phyloP scores from a whole-genome alignment of 2,113 vertebrate species.

The Thalassoma bifasciatum region DNA sequence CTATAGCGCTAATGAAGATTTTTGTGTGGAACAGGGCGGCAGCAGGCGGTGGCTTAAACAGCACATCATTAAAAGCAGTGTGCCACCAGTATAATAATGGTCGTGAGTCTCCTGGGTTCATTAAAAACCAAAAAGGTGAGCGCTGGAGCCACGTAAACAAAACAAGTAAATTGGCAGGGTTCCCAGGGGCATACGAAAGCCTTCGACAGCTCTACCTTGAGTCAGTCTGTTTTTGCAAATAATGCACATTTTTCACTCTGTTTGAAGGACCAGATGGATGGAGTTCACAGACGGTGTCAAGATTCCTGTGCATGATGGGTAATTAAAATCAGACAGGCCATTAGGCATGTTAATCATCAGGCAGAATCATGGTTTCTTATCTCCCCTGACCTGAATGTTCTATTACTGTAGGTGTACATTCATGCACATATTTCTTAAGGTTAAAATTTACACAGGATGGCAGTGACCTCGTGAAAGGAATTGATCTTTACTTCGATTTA shows the following conservation, averaged over 20 bases:
- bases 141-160: conserved; percentile 52
- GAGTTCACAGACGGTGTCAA: conserved; percentile 14
- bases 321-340: conserved; percentile 4
- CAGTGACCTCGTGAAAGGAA: neutral
- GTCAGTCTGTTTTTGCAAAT: conserved; percentile 5
- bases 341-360: conserved; percentile 11
- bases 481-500: conserved; percentile 12
- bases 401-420: no score
- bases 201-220: conserved; percentile 8
- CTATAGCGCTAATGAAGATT: conserved; percentile 62
- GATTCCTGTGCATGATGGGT: conserved; percentile 22
- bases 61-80: conserved; percentile 65
- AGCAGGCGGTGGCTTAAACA: conserved; percentile 30
- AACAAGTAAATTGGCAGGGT: conserved; percentile 58
- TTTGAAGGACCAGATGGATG: conserved; percentile 24
- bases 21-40: conserved; percentile 24
- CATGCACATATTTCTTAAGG: no score
- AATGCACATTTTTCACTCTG: neutral
- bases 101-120: conserved; percentile 40
- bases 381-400: no score
- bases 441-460: neutral
- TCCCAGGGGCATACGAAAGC: conserved; percentile 8
- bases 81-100: conserved; percentile 40
- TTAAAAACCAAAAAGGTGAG: conserved; percentile 69
- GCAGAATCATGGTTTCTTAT: no score